phyloP scores from a whole-genome alignment of 2,888 invertebrate species.

The Heliconius hortense region DNA sequence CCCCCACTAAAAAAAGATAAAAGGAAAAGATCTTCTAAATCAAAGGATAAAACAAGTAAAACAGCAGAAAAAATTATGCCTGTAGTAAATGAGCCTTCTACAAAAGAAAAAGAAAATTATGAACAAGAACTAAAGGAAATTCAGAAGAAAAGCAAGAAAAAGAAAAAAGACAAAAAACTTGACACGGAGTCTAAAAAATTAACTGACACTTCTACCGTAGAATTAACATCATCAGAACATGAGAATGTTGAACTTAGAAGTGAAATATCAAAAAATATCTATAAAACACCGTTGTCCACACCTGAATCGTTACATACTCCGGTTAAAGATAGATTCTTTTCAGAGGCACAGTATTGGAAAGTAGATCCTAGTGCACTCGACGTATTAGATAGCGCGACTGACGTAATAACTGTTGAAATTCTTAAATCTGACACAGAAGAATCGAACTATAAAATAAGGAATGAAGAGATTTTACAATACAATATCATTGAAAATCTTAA shows the following conservation, averaged over 20 bases:
- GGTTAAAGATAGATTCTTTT: constrained; percentile 69
- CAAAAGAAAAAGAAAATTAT: constrained; percentile 40
- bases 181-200: constrained; percentile 41
- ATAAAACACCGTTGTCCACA: constrained; percentile 59
- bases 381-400: constrained; percentile 53
- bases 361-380: constrained; percentile 58
- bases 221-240: constrained; percentile 50
- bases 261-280: constrained; percentile 39
- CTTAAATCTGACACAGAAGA: constrained; percentile 23
- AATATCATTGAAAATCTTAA: not conserved
- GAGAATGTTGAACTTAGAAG: constrained; percentile 33
- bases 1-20: constrained; percentile 62
- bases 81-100: constrained; percentile 36
- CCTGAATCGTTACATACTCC: constrained; percentile 72
- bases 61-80: constrained; percentile 39
- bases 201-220: constrained; percentile 46
- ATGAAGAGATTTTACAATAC: not conserved
- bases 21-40: constrained; percentile 59
- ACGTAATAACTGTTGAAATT: constrained; percentile 54
- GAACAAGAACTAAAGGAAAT: constrained; percentile 46
- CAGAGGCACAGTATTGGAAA: constrained; percentile 77
- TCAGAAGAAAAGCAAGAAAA: constrained; percentile 66
- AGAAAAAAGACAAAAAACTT: constrained; percentile 61
- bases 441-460: constrained; percentile 12
- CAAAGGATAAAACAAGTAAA: constrained; percentile 52